Evolutionary conservation across 2,888 invertebrate species (phyloP), one percentile per base, ranked within the genome.

Genomic region (Minunthozetes semirufus): DNA sequence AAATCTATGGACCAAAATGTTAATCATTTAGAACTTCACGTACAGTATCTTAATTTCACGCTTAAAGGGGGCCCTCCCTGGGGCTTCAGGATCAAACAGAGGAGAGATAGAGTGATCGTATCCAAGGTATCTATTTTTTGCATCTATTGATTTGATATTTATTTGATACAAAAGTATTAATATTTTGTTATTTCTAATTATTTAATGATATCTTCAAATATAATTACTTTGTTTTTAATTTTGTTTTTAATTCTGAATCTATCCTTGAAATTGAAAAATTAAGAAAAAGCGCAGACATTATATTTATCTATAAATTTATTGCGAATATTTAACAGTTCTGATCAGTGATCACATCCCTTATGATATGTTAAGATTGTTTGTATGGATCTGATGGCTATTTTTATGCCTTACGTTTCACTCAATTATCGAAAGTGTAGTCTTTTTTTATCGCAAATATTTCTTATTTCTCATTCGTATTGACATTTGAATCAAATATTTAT

Each of bases 51-150:
- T 11, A 73, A 76, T 29, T 74, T 76, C 48, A 19, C 48, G n/a
- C 42, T 77, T 1, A 77, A 74, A 72, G 78, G 78, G 63, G 78
- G 79, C 27, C 78, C 79, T 15, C 78, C 78, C 22, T 79, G 79
- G 79, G 79, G 79, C 27, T 79, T 79, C 74, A 75, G 79, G 4
- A 79, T 79, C 59, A 77, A 76, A 71, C 74, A 76, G 61, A 38
- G 68, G 13, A 33, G 56, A 9, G 66, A 74, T n/a, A 50, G 46
- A 22, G 77, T 77, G 13, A 77, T 77, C 68, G 72, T 77, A 11
- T 53, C 53, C 22, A 76, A 76, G 72, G 76, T 76, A 74, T 53
- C n/a, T 17, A 38, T 29, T 19, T 8, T 8, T 29, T 38, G 3
- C 3, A 3, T n/a, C 15, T 50, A 50, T 50, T n/a, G 15, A 50